A percentile compares a stretch with the other conserved stretches of the same genome.
Conservation (phyloP, 2,888 invertebrate species). For the Protodeltote pygarga region DNA sequence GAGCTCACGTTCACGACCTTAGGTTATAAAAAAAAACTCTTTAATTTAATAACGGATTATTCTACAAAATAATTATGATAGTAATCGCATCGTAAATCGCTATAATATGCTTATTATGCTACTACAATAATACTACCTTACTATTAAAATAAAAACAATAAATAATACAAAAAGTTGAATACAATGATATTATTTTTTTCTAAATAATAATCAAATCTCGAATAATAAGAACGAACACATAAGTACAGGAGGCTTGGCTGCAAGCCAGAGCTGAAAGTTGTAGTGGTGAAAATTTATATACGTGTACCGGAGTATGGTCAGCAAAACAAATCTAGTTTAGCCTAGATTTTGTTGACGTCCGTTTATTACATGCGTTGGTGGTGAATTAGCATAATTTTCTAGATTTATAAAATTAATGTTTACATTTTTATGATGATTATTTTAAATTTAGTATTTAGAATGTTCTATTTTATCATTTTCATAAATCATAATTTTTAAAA, state of each 20-base stretch:
- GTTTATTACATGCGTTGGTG: slow-evolving; percentile 24
- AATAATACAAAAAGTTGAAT: slow-evolving; percentile 25
- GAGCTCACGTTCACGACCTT: too few relatives aligned
- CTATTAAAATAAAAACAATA: slow-evolving; percentile 28
- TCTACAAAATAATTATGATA: too few relatives aligned
- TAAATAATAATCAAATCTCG: slow-evolving; percentile 56
- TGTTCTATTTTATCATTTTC: too few relatives aligned
- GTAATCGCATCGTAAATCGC: too few relatives aligned
- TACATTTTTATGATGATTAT: not conserved
- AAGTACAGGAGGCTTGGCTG: slow-evolving; percentile 64
- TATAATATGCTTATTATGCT: too few relatives aligned
- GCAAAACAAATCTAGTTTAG: slow-evolving; percentile 42
- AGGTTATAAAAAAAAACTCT: too few relatives aligned
- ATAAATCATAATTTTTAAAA: too few relatives aligned
- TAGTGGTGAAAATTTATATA: slow-evolving; percentile 71
- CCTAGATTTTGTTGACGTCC: slow-evolving; percentile 35
- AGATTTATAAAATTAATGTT: not conserved
- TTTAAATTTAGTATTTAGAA: too few relatives aligned
- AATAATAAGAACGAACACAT: slow-evolving; percentile 58
- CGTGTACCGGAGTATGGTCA: slow-evolving; percentile 64
- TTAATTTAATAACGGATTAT: too few relatives aligned
- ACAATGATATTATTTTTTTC: slow-evolving; percentile 48
- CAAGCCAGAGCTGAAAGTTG: slow-evolving; percentile 68
- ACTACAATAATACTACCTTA: not conserved
- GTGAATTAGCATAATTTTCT: slow-evolving; percentile 15